Conservation (phyloP, 2,113 vertebrate species). For the Alexandromys fortis region DNA sequence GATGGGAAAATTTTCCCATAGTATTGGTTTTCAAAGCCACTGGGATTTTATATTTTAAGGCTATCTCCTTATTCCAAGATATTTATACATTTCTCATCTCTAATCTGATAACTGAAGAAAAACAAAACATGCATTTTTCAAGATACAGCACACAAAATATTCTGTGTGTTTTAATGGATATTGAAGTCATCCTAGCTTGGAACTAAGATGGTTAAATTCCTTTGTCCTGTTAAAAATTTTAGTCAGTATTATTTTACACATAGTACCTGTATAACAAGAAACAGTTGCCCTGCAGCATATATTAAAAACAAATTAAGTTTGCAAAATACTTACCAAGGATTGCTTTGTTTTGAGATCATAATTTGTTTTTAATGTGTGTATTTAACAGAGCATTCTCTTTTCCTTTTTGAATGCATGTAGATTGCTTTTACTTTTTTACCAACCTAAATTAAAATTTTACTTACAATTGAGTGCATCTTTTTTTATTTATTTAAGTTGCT, state of each 20-base stretch:
- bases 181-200: neutral
- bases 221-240: neutral
- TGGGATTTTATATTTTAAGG: slow-evolving; percentile 36
- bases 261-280: slow-evolving; percentile 19
- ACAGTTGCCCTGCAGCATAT: neutral
- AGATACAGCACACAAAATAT: neutral
- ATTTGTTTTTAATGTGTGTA: slow-evolving; percentile 65
- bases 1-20: neutral
- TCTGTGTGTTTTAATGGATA: neutral
- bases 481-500: slow-evolving; percentile 58
- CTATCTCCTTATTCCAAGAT: neutral
- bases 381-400: slow-evolving; percentile 46
- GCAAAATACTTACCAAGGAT: neutral
- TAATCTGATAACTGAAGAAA: neutral
- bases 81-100: neutral
- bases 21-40: neutral
- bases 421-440: slow-evolving; percentile 32
- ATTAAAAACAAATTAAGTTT: slow-evolving; percentile 66
- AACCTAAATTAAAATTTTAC: slow-evolving; percentile 78
- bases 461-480: slow-evolving; percentile 56
- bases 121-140: neutral
- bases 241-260: slow-evolving; percentile 29
- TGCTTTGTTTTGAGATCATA: slow-evolving; percentile 50
- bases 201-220: slow-evolving; percentile 1
- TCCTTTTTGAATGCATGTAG: neutral